Percentiles rank a stretch among this genome's conserved stretches.
Conservation (phyloP, 1,140 invertebrate species). For the Solen grandis region DNA sequence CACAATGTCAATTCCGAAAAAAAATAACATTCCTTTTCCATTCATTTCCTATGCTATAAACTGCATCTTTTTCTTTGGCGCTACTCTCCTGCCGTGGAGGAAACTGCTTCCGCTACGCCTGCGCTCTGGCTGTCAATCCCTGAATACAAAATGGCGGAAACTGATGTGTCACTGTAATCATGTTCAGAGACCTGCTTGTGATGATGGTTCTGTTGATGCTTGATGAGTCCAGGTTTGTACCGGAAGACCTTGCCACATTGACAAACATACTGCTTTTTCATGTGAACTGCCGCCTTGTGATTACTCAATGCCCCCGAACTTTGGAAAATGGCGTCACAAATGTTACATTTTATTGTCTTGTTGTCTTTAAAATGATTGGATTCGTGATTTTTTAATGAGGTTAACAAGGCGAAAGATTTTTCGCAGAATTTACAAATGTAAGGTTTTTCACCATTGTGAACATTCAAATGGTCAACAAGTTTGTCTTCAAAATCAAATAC, state of each 20-base stretch:
- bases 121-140: no score
- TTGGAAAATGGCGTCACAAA: conserved; percentile 4
- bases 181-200: no score
- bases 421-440: background rate
- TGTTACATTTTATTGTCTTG: background rate
- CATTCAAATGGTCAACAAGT: conserved; percentile 16
- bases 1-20: no score
- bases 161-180: no score
- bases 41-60: no score
- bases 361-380: background rate
- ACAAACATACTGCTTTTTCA: conserved; percentile 16
- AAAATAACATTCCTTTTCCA: no score
- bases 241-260: conserved; percentile 16
- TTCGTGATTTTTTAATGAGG: background rate
- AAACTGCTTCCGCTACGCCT: no score
- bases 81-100: no score
- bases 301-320: conserved; percentile 9
- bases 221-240: conserved; percentile 1
- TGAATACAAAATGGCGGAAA: no score
- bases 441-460: conserved; percentile 4
- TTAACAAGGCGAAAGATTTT: background rate
- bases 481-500: background rate
- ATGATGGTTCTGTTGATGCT: no score
- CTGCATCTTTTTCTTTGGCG: no score
- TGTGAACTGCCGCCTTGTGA: conserved; percentile 15